Conservation (phyloP, 1,140 invertebrate species). For the Vollenhovia emeryi region DNA sequence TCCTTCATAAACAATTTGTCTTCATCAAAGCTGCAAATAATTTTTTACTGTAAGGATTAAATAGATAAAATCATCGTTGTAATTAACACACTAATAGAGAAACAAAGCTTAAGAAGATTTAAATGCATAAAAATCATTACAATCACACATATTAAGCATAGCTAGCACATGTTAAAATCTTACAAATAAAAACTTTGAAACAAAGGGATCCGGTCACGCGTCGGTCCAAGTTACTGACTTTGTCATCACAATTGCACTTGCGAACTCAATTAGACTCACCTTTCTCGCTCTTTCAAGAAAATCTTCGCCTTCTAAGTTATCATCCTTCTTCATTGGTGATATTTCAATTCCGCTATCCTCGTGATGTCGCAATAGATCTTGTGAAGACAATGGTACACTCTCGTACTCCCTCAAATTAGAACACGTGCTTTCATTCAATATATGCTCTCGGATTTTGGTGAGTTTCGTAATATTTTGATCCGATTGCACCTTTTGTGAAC, state of each 20-base stretch:
- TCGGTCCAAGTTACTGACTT: constrained; percentile 29
- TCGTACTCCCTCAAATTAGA: constrained; percentile 31
- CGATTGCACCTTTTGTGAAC: not conserved
- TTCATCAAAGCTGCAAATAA: constrained; percentile 50
- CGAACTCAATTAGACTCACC: constrained; percentile 77
- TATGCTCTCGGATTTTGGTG: constrained; percentile 44
- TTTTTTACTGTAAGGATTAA: not conserved
- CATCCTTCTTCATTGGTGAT: constrained; percentile 66
- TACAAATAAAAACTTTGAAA: not conserved
- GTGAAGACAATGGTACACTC: constrained; percentile 39
- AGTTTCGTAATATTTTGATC: constrained; percentile 20
- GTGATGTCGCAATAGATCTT: constrained; percentile 53
- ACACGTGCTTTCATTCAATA: not conserved
- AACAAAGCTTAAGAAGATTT: not conserved
- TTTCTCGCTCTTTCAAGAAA: constrained; percentile 80
- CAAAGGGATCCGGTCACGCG: not conserved
- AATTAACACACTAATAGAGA: constrained; percentile 2
- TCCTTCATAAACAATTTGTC: not conserved
- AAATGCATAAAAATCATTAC: constrained; percentile 4
- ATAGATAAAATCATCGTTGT: not conserved
- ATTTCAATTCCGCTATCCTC: constrained; percentile 75
- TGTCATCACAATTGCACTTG: constrained; percentile 44
- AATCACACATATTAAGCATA: constrained; percentile 8
- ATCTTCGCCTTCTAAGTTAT: constrained; percentile 75
- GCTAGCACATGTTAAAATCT: constrained; percentile 9